Base-by-base conservation (phyloP, 1,140 invertebrate genomes). In the Atta texana region DNA sequence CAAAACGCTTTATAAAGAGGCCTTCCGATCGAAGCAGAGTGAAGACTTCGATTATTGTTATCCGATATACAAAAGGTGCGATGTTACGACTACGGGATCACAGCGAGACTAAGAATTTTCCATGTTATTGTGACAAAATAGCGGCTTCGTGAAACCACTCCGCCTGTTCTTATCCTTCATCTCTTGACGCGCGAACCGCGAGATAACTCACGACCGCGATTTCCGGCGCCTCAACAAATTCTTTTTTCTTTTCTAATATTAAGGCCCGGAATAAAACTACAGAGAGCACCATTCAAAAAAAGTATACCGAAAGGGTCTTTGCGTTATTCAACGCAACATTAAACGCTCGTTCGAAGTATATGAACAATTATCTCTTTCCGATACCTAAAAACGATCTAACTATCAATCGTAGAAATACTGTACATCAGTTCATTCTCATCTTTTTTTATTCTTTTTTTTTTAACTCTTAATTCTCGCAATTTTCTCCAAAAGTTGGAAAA, bases 31-130 rank as follows among this genome's bases (percentile, higher is more conserved):
- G 85, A 81, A 81, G 74, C 72, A 44, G 75, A 34, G 77, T 61
- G 80, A 87, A 78, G 77, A 86, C 88, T 89, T 87, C 78, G 85
- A 80, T 87, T 76, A 87, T 86, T 86, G 88, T 90, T 87, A 86
- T 87, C 61, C 85, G 86, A 81, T 69, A 87, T 90, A 89, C 71
- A 81, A 90, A 90, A 91, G 85, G 77, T 87, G 89, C 87, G 72
- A 10, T 71, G 84, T 91, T 90, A 92, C 86, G 89, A 91, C 89
- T 92, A 92, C 89, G 85, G 89, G 92, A 92, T 92, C 92, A 92
- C 92, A 92, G 90, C 72, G 85, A 91, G 88, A 90, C 88, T 92
- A 92, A 87, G 85, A 91, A 89, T 89, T 89, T 89, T 91, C 74
- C 82, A 71, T 51, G 77, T 71, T 68, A 71, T 87, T 80, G 86